phyloP scores from a whole-genome alignment of 2,797 vertebrate genomes.

The Mormyrops attenuatus region DNA sequence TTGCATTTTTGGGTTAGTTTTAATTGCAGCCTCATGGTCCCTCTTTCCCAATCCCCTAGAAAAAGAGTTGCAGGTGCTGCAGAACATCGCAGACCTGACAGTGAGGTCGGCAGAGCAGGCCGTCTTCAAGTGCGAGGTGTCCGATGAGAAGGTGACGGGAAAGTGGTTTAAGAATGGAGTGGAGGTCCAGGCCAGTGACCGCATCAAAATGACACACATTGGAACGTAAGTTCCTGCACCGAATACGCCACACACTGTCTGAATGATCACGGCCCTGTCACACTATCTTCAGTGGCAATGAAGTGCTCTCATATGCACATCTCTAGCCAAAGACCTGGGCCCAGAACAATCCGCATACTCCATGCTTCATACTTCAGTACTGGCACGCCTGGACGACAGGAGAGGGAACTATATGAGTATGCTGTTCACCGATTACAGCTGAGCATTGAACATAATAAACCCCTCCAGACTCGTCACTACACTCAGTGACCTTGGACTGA shows the following conservation, averaged over 20 bases:
- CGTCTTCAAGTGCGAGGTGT: slow-evolving; percentile 87
- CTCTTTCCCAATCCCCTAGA: slow-evolving; percentile 53
- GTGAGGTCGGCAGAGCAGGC: slow-evolving; percentile 81
- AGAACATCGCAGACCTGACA: slow-evolving; percentile 84
- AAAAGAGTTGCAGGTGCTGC: slow-evolving; percentile 81
- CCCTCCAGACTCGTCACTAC: background rate
- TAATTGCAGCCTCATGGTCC: slow-evolving; percentile 15
- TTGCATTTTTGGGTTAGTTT: background rate
- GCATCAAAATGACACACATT: slow-evolving; percentile 72
- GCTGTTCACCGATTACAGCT: background rate
- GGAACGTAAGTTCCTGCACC: slow-evolving; percentile 65
- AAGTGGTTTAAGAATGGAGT: slow-evolving; percentile 85
- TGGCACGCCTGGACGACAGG: background rate
- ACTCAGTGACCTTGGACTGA: background rate
- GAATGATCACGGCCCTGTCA: background rate
- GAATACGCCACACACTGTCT: background rate
- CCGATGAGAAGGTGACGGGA: slow-evolving; percentile 85
- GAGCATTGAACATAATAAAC: background rate
- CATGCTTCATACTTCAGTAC: background rate
- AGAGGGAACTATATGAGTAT: background rate
- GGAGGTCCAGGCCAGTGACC: slow-evolving; percentile 71
- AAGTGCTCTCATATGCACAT: background rate
- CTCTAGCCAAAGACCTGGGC: background rate
- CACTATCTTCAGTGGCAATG: background rate
- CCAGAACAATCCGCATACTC: background rate